Conservation (phyloP, 2,113 vertebrate genomes). For the Podarcis cretensis region DNA sequence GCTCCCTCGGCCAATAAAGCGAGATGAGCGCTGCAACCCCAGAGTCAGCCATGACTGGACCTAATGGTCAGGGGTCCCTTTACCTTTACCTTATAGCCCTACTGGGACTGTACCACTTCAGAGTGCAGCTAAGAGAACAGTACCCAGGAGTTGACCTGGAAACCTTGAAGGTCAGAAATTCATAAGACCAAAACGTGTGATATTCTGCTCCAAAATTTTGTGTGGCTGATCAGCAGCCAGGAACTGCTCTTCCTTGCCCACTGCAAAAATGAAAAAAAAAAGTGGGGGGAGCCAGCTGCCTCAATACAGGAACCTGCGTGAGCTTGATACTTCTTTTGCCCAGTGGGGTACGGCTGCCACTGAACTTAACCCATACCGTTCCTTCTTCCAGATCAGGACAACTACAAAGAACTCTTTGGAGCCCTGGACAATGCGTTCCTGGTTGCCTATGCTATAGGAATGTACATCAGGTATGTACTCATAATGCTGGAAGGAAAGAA, state of each 20-base stretch:
- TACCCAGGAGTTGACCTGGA: neutral
- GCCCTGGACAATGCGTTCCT: constrained; percentile 94
- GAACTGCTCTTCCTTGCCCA: neutral
- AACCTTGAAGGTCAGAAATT: neutral
- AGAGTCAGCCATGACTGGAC: no score
- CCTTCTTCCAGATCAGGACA: constrained; percentile 81
- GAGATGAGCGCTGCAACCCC: no score
- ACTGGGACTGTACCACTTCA: neutral
- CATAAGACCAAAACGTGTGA: neutral
- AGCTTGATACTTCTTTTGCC: neutral
- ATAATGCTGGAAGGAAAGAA: neutral
- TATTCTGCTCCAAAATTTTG: no score
- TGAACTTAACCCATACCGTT: neutral
- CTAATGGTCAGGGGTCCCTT: no score
- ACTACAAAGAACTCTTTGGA: constrained; percentile 91
- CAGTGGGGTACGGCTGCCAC: neutral
- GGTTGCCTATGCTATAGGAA: constrained; percentile 94
- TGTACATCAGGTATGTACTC: constrained; percentile 91
- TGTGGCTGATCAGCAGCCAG: neutral
- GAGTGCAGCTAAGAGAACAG: no score
- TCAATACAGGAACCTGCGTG: neutral
- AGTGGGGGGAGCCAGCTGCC: neutral
- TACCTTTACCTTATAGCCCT: no score
- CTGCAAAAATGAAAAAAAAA: no score
- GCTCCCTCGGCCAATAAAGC: no score